Conservation (phyloP, 1,140 invertebrate species). For the Sarcophaga peregrina region DNA sequence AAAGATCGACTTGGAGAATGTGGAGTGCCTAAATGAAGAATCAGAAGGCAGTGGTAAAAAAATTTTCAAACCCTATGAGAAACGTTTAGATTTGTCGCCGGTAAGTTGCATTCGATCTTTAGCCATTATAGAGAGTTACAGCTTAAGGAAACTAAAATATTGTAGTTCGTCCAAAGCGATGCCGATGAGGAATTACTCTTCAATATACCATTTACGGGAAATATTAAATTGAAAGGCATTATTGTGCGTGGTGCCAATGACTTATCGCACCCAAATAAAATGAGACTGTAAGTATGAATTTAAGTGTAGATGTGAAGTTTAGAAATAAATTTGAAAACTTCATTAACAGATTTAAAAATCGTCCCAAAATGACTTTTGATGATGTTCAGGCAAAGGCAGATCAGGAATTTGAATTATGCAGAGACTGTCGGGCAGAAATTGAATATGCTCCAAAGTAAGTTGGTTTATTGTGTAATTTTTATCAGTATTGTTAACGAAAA, state of each 20-base stretch:
- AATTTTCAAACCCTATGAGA: constrained; percentile 94
- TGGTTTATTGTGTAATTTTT: no score
- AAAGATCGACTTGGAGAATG: constrained; percentile 90
- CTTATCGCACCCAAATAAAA: constrained; percentile 82
- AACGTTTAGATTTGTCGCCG: constrained; percentile 75
- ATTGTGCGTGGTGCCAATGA: constrained; percentile 89
- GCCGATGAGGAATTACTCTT: constrained; percentile 93
- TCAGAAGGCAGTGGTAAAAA: constrained; percentile 85
- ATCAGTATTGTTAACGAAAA: no score
- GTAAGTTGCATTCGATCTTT: constrained; percentile 41
- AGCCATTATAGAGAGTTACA: not conserved
- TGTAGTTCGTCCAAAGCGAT: constrained; percentile 93
- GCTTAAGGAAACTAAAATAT: constrained; percentile 44
- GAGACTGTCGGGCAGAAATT: constrained; percentile 80
- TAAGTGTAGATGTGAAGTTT: no score
- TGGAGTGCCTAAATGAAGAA: constrained; percentile 91
- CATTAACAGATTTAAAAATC: constrained; percentile 85
- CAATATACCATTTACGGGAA: constrained; percentile 95
- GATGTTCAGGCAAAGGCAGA: constrained; percentile 78
- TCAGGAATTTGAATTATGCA: constrained; percentile 90
- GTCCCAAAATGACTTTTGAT: constrained; percentile 94
- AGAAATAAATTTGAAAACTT: constrained; percentile 43
- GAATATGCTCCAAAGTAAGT: constrained; percentile 91
- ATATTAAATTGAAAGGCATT: constrained; percentile 94
- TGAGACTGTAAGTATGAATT: constrained; percentile 82